Evolutionary conservation across 2,113 vertebrate species (phyloP), one percentile per base, ranked within the genome.

Genomic region (Albula glossodonta): DNA sequence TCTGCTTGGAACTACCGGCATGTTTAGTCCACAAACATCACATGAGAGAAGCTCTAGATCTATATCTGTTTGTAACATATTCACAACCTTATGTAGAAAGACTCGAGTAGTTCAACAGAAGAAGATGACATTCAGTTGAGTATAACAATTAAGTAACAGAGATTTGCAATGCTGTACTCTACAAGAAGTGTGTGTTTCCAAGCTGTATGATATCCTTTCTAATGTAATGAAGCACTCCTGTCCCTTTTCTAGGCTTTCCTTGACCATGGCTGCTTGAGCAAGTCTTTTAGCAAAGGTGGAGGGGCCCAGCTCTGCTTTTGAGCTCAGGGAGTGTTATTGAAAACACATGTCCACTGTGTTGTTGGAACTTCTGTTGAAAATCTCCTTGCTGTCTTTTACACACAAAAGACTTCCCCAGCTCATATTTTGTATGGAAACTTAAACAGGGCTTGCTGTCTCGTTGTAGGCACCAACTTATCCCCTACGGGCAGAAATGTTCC

Each of bases 261-360:
- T 31, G 3, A 53, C 53, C 74, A 79, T 82, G 82, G 81, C 81
- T 86, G 74, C 85, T 80, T 86, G 85, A 91, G 91, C 93, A 90
- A 78, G 93, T 85, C 90, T 91, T 83, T 91, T 89, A 86, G 57
- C 19, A 78, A 87, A 91, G 91, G 88, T 91, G 90, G 92, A 90
- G 94, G 93, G 94, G 92, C 93, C 93, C 91, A 89, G 86, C 82
- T 85, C 89, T 63, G 92, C 78, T 86, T 90, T 88, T 87, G 86
- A 90, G 91, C 89, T 90, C 89, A 48, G 90, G 86, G 87, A 86
- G 88, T 90, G 84, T 94, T 94, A 95, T 94, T 95, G 93, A 88
- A 95, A 95, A 93, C 91, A 91, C 93, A 95, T 94, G 94, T 94
- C 92, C 79, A 17, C 87, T 83, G 88, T 88, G 82, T 91, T 89